Percentiles rank a stretch among this genome's conserved stretches.
phyloP scores from a whole-genome alignment of 2,113 vertebrate genomes.

The Eclectus roratus region DNA sequence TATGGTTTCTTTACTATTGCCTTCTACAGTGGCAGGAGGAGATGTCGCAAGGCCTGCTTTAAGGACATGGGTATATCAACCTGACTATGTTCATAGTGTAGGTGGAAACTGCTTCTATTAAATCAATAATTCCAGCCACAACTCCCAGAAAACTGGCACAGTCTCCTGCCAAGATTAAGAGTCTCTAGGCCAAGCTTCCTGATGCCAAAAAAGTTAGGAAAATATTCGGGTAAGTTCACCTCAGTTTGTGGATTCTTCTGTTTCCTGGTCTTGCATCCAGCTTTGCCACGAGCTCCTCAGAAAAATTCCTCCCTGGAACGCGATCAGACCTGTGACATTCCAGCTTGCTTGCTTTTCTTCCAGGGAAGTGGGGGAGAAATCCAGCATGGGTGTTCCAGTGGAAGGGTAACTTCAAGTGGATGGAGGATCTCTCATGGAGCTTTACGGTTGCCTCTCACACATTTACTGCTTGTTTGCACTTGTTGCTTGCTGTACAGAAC shows the following conservation, averaged over 20 bases:
- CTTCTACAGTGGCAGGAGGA: neutral
- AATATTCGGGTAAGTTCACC: neutral
- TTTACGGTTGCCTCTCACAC: neutral
- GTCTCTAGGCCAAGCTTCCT: neutral
- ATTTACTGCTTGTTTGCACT: neutral
- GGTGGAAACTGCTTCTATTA: conserved; percentile 25
- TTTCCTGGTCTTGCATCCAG: neutral
- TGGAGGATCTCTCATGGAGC: neutral
- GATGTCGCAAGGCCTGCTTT: neutral
- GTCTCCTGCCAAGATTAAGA: conserved; percentile 9
- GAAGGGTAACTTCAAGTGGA: neutral
- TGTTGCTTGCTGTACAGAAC: neutral
- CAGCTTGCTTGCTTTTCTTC: neutral
- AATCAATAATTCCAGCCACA: conserved; percentile 30
- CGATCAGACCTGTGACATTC: conserved; percentile 23
- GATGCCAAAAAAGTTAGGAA: neutral
- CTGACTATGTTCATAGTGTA: neutral
- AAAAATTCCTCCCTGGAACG: neutral
- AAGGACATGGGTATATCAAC: neutral
- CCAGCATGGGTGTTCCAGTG: rapidly evolving
- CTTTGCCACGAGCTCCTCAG: neutral
- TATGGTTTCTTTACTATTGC: neutral
- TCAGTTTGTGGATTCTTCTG: neutral
- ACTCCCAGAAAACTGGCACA: neutral
- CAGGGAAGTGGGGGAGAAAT: neutral